Base-by-base conservation (phyloP, 2,113 vertebrate genomes). In the Strigops habroptila region DNA sequence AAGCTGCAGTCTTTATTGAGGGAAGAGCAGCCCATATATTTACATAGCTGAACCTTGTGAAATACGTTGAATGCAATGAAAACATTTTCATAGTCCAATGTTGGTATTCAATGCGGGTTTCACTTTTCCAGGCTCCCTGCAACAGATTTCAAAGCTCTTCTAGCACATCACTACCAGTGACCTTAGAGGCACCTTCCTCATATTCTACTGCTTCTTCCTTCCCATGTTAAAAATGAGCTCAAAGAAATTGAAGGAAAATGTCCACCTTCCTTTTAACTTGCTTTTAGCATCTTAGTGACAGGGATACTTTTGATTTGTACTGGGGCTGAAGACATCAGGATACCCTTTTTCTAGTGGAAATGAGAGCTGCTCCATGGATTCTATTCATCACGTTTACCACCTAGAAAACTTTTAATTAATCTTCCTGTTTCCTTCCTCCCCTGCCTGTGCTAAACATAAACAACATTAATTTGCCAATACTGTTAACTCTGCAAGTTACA, bases 1-100 rank as follows among this genome's bases (percentile, higher is more conserved):
- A 92, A 82, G 55, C 46, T 82, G 86, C 59, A 73, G 57, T 18
- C 21, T 8, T 57, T 94, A 80, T 77, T 31, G 53, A 91, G 57
- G 14, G 25, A 53, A 86, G 95, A 90, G 19, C 76, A 86, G 31
- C 43, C 9, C 3, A 27, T 80, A 27, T 93, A 89, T 96, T 93
- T 93, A 89, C 65, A 85, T 92, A 90, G 88, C 83, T 93, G 88
- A 86, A 88, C 60, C 35, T 87, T 82, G 83, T 95, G 86, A 80
- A 92, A 89, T 76, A 84, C 2, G 1, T 27, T 91, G 77, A 91
- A 91, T 84, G 39, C n/a, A 83, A n/a, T 17, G 43, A 93, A 93
- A 93, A 94, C 41, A 30, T 59, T 81, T 46, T 88, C 92, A 71
- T 62, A 43, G 12, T 7, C n/a, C 28, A 74, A 10, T 31, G 70